Conservation (phyloP, 1,140 invertebrate species). For the Maniola jurtina region DNA sequence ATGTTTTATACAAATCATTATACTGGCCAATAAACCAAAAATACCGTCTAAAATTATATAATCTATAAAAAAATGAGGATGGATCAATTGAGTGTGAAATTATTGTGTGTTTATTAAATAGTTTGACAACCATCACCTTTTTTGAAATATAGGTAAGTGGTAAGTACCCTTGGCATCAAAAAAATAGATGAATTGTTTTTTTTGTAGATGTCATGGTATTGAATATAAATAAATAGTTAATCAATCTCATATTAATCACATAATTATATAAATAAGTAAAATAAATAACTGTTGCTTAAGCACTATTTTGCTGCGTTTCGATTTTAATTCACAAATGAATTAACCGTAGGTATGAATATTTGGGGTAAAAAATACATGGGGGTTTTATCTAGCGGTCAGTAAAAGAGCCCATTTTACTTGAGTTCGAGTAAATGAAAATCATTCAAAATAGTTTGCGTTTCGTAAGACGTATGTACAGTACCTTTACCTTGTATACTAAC, state of each 20-base stretch:
- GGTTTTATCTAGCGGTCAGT: too few species aligned
- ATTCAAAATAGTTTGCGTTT: too few species aligned
- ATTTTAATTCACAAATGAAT: constrained; percentile 18
- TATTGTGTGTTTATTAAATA: neutral
- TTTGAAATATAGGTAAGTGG: neutral
- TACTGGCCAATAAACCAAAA: neutral
- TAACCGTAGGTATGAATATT: constrained; percentile 5
- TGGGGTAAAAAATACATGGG: constrained; percentile 1
- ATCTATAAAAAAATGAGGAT: too few species aligned
- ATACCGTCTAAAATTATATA: too few species aligned
- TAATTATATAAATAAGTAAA: constrained; percentile 7
- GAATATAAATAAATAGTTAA: constrained; percentile 31
- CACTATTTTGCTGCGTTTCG: constrained; percentile 35
- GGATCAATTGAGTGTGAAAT: too few species aligned
- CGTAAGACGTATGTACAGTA: too few species aligned
- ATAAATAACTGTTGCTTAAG: constrained; percentile 31
- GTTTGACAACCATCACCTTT: neutral
- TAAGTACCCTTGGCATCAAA: neutral
- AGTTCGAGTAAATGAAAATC: too few species aligned
- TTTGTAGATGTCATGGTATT: constrained; percentile 33
- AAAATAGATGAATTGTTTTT: neutral
- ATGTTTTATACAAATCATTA: neutral
- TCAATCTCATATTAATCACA: neutral
- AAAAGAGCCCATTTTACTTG: too few species aligned
- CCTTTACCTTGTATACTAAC: too few species aligned